phyloP scores from a whole-genome alignment of 2,888 invertebrate genomes.

The Drosophila borealis region DNA sequence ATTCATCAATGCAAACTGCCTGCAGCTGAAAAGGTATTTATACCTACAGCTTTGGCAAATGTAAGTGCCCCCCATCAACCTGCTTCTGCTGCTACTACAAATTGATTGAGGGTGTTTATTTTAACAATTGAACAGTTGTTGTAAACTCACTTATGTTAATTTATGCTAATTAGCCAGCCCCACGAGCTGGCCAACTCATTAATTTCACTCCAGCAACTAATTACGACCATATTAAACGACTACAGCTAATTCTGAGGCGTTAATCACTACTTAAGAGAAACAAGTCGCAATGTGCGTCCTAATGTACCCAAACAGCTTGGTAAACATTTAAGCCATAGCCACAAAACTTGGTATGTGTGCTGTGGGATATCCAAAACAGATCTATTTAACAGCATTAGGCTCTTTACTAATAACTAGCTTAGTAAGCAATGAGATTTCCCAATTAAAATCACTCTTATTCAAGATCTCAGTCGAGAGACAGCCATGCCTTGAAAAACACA shows the following conservation, averaged over 20 bases:
- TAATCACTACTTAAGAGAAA: constrained; percentile 22
- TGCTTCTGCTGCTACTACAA: background rate
- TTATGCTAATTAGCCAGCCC: constrained; percentile 43
- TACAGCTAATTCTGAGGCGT: constrained; percentile 21
- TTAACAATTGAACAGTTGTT: constrained; percentile 31
- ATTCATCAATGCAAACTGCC: constrained; percentile 38
- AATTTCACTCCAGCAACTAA: constrained; percentile 23
- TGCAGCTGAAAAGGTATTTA: constrained; percentile 11
- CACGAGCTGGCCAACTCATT: constrained; percentile 26
- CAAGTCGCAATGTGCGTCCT: background rate
- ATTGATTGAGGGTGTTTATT: constrained; percentile 44
- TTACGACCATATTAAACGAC: constrained; percentile 35
- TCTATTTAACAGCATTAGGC: background rate
- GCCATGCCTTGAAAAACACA: background rate
- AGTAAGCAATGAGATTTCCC: no score
- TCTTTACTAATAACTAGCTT: background rate
- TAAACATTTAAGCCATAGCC: background rate
- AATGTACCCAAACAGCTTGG: background rate
- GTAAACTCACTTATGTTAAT: constrained; percentile 41
- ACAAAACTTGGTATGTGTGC: background rate
- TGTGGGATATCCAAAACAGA: background rate
- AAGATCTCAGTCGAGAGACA: no score
- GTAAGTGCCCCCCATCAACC: background rate
- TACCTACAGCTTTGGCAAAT: constrained; percentile 10
- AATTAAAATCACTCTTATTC: no score